Base-by-base conservation (phyloP, 2,113 vertebrate species). In the Phyllostomus discolor region DNA sequence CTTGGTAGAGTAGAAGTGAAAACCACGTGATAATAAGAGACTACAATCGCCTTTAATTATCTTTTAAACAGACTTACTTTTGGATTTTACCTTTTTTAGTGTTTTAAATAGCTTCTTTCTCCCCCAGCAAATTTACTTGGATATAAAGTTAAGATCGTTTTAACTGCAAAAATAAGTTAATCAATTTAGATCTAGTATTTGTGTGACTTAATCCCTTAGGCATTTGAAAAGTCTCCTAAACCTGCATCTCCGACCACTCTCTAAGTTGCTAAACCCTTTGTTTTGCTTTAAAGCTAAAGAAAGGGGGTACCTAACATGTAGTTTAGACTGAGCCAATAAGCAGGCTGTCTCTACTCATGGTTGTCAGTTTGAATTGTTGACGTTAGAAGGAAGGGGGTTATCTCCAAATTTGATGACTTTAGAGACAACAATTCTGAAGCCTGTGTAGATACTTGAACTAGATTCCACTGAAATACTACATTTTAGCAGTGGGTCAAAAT, bases 151-250 rank as follows among this genome's bases (percentile, higher is more conserved):
- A 62, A 57, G 38, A 35, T 41, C 50, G 66, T 86, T 96, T 91
- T 94, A 83, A 67, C 54, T 89, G 20, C 75, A 70, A 89, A 48
- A 43, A 50, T 94, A 81, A 93, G 95, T 66, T 82, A 38, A 96
- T 94, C 85, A 94, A n/a, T 95, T 69, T 80, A 94, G 67, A 80
- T 52, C 69, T 83, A 78, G 17, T 78, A 52, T 92, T 90, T 96
- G 52, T 95, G 79, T 91, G 90, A 97, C 82, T 92, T 96, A 92
- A 96, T 90, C 78, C 72, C 70, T 57, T 12, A 48, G 91, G 89
- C 87, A 94, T 95, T 70, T 97, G 93, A 59, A 90, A 97, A 67
- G 87, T 78, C 52, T 94, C 19, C 38, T 57, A 43, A 43, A 43
- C 72, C 86, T 85, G 1, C 24, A 38, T 75, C 57, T 64, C 24